A percentile compares a stretch with the other conserved stretches of the same genome.
Conservation (phyloP, 2,797 vertebrate genomes). For the Urophycis tenuis region DNA sequence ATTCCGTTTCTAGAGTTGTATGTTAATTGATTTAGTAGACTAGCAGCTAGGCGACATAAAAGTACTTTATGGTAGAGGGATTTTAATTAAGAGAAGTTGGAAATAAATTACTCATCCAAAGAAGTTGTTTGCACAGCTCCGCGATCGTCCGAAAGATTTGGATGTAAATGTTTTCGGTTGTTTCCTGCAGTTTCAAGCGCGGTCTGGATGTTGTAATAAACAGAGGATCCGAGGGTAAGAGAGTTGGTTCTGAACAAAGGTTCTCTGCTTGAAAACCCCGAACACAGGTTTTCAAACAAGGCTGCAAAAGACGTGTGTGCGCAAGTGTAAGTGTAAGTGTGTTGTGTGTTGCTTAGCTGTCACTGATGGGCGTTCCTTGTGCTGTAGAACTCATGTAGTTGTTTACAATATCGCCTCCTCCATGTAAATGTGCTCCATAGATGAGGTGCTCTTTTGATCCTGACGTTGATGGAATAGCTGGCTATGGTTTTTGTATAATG, state of each 20-base stretch:
- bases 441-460: conserved; percentile 6
- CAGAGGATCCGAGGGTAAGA: not conserved
- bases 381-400: not conserved
- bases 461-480: not conserved
- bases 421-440: conserved; percentile 23
- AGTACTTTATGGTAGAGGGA: conserved; percentile 7
- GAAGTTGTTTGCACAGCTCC: conserved; percentile 56
- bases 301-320: not conserved
- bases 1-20: conserved; percentile 27
- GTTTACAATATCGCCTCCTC: conserved; percentile 16
- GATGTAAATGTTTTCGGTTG: not conserved
- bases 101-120: conserved; percentile 64
- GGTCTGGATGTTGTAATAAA: not conserved
- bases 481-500: not conserved
- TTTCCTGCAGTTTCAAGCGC: not conserved
- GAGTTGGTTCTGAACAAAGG: not conserved
- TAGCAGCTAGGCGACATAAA: not conserved
- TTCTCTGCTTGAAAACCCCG: too few relatives aligned
- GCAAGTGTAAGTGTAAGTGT: not conserved
- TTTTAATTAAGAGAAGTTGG: conserved; percentile 38
- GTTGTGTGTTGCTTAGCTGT: not conserved
- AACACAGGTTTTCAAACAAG: conserved; percentile 3
- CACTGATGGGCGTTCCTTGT: not conserved
- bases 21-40: conserved; percentile 21
- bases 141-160: not conserved